A percentile compares a stretch with the other conserved stretches of the same genome.
These are phyloP conservation scores for Schmidtea mediterranea DNA, from an alignment of 1,140 invertebrate species.

Conservation along the genomic window DNA sequence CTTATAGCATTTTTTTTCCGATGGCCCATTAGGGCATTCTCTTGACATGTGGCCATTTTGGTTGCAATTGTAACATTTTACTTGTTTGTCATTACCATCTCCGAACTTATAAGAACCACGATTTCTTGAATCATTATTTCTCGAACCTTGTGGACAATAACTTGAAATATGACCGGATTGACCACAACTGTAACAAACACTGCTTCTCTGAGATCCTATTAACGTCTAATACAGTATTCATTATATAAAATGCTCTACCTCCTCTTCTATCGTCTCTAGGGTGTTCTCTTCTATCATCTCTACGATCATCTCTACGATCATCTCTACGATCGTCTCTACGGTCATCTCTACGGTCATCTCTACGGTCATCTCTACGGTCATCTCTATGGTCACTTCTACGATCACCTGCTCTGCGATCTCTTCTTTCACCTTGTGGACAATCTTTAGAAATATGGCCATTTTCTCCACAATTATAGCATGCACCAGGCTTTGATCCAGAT, in stretches of 20 bases:
- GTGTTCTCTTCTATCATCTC: conserved; percentile 12
- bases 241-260: too few relatives aligned
- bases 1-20: conserved; percentile 18
- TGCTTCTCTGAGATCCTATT: background rate
- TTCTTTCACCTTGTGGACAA: conserved; percentile 21
- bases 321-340: conserved; percentile 6
- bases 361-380: conserved; percentile 28
- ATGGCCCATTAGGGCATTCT: conserved; percentile 35
- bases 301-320: conserved; percentile 7
- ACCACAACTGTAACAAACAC: background rate
- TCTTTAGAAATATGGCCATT: conserved; percentile 27
- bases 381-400: conserved; percentile 14
- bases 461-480: conserved; percentile 5
- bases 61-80: conserved; percentile 65
- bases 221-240: too few relatives aligned
- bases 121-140: conserved; percentile 2
- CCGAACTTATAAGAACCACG: conserved; percentile 8
- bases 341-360: conserved; percentile 10
- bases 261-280: conserved; percentile 3
- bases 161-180: background rate
- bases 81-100: conserved; percentile 16
- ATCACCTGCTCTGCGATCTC: background rate
- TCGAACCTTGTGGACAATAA: conserved; percentile 12
- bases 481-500: conserved; percentile 5
- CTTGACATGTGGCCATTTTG: conserved; percentile 65